Base-by-base conservation (phyloP, 1,140 invertebrate species). In the Leptonema lineaticorne region DNA sequence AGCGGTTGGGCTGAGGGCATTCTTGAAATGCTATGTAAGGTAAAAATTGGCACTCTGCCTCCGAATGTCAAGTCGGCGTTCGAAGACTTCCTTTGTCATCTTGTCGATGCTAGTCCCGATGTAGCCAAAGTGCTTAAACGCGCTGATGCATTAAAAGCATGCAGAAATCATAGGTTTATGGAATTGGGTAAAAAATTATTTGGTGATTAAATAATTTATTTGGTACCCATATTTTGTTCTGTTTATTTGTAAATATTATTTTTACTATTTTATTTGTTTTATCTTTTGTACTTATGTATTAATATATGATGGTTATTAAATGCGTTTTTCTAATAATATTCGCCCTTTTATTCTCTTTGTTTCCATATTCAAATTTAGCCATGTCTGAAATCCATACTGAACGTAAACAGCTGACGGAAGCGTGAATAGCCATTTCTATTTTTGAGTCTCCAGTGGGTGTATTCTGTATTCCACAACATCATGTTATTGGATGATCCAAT, bases 1-100 rank as follows among this genome's bases (percentile, higher is more conserved):
- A 94, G 92, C 75, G 93, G 93, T n/a, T 96, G 93, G 92, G 89
- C 90, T 0, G 88, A 93, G 76, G 92, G 92, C 11, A 94, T 95
- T 67, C 84, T 94, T 26, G 87, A 90, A 70, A 90, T 89, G 59
- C 81, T 95, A 37, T 86, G 86, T 56, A 90, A 92, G 81, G 92
- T 94, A 0, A 91, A 90, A 78, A 85, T 91, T 71, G 92, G 92
- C 46, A 88, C 89, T 14, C 79, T 95, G 24, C 90, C 90, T 14
- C 85, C 89, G 0, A 93, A 92, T 76, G 89, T 93, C 0, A 93
- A 94, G 75, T 92, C 90, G 29, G 93, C 93, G 16, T 95, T 91
- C 81, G 93, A 96, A 81, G 92, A 95, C 80, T 90, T 96, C 75
- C 81, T 96, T 11, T 92, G 90, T 75, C 89, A 90, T 77, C 82